Evolutionary conservation across 2,797 vertebrate genomes (phyloP).

Genomic region (Cryptoblepharus egeriae): DNA sequence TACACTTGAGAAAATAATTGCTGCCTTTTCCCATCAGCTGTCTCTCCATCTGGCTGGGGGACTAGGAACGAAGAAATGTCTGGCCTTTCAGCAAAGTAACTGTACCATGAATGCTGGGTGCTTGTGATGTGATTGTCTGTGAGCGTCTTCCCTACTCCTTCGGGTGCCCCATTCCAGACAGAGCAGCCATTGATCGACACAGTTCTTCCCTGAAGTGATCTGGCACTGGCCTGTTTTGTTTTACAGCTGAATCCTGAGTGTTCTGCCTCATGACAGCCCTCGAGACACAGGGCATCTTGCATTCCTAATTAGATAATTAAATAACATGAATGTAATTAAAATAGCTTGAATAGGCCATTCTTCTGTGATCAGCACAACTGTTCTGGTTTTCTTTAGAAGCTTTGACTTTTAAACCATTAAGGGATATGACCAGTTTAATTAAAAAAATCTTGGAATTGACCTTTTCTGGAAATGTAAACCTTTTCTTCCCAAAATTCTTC

Average conservation of each 20-base stretch:
- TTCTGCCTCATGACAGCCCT: neutral
- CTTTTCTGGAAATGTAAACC: neutral
- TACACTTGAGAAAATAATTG: neutral
- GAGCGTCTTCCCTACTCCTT: neutral
- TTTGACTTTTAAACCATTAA: neutral
- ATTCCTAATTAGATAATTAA: conserved; percentile 2
- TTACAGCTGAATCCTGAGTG: neutral
- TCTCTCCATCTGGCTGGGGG: neutral
- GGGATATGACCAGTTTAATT: neutral
- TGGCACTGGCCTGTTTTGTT: conserved; percentile 1
- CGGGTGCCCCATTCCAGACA: neutral
- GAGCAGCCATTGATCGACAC: neutral
- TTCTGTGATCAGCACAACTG: neutral
- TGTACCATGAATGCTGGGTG: neutral
- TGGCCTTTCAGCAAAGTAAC: neutral
- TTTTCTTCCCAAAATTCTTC: neutral
- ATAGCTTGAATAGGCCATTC: neutral
- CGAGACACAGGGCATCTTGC: neutral
- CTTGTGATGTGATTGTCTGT: neutral
- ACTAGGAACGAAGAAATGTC: neutral
- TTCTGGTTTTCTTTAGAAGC: neutral
- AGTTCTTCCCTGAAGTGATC: neutral
- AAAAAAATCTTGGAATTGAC: neutral
- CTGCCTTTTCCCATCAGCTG: neutral
- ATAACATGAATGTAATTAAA: conserved; percentile 9